Conservation (phyloP, 2,797 vertebrate species). For the Cygnus olor region DNA sequence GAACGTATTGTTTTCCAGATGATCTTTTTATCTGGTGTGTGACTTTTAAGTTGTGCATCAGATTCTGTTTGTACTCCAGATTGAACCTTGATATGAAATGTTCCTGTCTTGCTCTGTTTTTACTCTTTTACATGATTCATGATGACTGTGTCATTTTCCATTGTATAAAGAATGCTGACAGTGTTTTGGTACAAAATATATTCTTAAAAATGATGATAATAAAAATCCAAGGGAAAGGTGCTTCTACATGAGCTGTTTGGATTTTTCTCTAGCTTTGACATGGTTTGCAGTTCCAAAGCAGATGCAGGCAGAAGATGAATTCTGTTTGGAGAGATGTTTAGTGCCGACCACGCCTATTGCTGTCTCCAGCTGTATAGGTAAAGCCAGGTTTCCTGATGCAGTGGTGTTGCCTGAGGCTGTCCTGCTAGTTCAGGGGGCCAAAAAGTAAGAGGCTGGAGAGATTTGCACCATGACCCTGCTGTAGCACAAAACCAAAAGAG, state of each 20-base stretch:
- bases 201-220: constrained; percentile 71
- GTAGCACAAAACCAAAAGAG: not conserved
- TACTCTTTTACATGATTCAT: constrained; percentile 74
- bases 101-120: constrained; percentile 77
- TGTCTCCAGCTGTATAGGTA: not conserved
- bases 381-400: not conserved
- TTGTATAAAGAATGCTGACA: constrained; percentile 78
- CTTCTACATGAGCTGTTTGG: constrained; percentile 69
- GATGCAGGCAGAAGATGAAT: not conserved
- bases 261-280: constrained; percentile 65
- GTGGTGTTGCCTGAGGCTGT: not conserved
- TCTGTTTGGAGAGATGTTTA: constrained; percentile 7
- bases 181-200: constrained; percentile 81
- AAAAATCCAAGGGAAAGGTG: constrained; percentile 70
- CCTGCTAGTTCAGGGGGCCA: not conserved
- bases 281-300: not conserved
- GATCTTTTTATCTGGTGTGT: constrained; percentile 34
- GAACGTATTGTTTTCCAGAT: constrained; percentile 30
- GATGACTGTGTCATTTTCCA: constrained; percentile 75
- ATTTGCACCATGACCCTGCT: not conserved
- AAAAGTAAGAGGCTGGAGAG: not conserved
- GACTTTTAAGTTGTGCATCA: constrained; percentile 75
- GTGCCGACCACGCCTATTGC: not conserved
- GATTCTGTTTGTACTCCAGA: constrained; percentile 74
- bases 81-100: constrained; percentile 63